Percentiles rank a stretch among this genome's conserved stretches.
Conservation (phyloP, 2,113 vertebrate species). For the Stictonetta naevosa region DNA sequence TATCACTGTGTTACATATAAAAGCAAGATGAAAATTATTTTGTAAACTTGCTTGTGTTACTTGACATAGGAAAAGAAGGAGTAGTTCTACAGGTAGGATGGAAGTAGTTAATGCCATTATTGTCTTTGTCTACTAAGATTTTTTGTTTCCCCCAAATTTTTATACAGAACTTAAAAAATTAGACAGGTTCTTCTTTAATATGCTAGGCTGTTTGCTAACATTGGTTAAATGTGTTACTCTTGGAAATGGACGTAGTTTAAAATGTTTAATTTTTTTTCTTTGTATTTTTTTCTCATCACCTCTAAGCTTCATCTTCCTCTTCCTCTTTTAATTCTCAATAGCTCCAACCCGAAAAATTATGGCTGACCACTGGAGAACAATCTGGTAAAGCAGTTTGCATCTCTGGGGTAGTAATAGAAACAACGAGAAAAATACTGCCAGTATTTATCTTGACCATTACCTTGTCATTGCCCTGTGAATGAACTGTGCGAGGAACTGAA, state of each 20-base stretch:
- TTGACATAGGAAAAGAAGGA: background rate
- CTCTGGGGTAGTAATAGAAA: background rate
- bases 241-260: background rate
- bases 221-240: background rate
- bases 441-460: background rate
- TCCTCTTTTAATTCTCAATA: background rate
- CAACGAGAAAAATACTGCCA: background rate
- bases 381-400: background rate
- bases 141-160: background rate
- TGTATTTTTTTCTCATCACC: background rate
- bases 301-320: background rate
- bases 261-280: background rate
- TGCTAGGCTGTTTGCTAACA: background rate
- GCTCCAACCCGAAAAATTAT: background rate
- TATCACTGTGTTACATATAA: background rate
- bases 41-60: background rate
- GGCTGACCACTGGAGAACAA: background rate
- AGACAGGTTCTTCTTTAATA: background rate
- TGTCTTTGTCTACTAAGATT: background rate
- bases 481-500: conserved; percentile 1
- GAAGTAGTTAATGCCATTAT: background rate
- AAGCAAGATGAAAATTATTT: background rate
- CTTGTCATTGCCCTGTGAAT: background rate
- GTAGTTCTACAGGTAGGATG: background rate
- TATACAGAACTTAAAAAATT: background rate